These are phyloP conservation scores for Pholis gunnellus DNA, from an alignment of 2,113 vertebrate genomes.

Conservation along the genomic window DNA sequence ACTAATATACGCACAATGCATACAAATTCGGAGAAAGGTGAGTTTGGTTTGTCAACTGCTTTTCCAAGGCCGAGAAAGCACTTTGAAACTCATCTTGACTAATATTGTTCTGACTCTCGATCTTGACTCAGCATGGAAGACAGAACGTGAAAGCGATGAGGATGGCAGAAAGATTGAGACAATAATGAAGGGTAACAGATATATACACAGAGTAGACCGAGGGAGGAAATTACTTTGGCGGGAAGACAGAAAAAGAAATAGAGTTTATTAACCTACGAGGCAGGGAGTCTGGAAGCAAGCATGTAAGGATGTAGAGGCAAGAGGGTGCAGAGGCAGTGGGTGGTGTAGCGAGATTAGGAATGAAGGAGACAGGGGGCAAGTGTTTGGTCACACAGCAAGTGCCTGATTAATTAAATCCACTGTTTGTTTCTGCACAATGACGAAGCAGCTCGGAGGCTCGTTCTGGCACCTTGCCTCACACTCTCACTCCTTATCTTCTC, in stretches of 20 bases:
- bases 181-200: constrained; percentile 11
- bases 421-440: constrained; percentile 61
- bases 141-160: constrained; percentile 3
- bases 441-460: constrained; percentile 43
- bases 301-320: constrained; percentile 17
- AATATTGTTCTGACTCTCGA: constrained; percentile 4
- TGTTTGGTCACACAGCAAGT: constrained; percentile 69
- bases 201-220: not conserved
- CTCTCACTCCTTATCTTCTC: constrained; percentile 19
- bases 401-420: constrained; percentile 74
- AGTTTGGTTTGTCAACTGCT: not conserved
- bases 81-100: not conserved
- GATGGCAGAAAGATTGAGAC: constrained; percentile 5
- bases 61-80: constrained; percentile 1
- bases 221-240: constrained; percentile 25
- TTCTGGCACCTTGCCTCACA: constrained; percentile 48
- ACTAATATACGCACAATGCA: not conserved
- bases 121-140: constrained; percentile 19
- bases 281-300: constrained; percentile 35
- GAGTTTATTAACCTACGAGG: constrained; percentile 37
- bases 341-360: constrained; percentile 52
- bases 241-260: not conserved
- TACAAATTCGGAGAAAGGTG: not conserved
- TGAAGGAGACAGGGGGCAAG: constrained; percentile 66
- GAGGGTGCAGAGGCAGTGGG: constrained; percentile 31